Base-by-base conservation (phyloP, 2,888 invertebrate genomes). In the Chesias legatella region DNA sequence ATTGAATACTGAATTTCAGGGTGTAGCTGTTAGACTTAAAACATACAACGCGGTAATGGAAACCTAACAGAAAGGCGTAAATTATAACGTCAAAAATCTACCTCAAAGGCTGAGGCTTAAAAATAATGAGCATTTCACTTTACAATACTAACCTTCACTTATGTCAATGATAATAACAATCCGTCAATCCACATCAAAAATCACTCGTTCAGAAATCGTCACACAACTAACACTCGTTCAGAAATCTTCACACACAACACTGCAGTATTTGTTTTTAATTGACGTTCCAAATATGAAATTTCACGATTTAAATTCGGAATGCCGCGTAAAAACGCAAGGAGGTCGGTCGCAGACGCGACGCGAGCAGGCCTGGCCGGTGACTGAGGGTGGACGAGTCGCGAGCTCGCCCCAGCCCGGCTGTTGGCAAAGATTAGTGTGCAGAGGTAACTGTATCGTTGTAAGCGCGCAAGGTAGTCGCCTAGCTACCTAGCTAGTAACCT, bases 391-490 rank as follows among this genome's bases (percentile, higher is more conserved):
- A 67, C 45, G 39, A 40, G 32, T 34, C 60, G 69, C 65, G 73
- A 77, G 80, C 79, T 79, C 67, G 67, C 73, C 79, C 84, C 77
- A 84, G 85, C 79, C 85, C 75, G 78, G 70, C 82, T 74, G 55
- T 52, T 41, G 69, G 44, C 84, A 85, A 66, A 80, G 74, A 84
- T 44, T 69, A 71, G n/a, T 24, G 8, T 1, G 29, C 36, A 63
- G 60, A 68, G 10, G 29, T 3, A 37, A 3, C 48, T 23, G 10
- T 7, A 41, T 10, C 10, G 8, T 34, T 20, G n/a, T n/a, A n/a
- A n/a, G n/a, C n/a, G n/a, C n/a, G n/a, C n/a, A n/a, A n/a, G n/a
- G n/a, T n/a, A n/a, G n/a, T n/a, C n/a, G n/a, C n/a, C n/a, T n/a
- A n/a, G n/a, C n/a, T n/a, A n/a, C n/a, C n/a, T n/a, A n/a, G n/a